These are phyloP conservation scores for Lampris megalopsis DNA, from an alignment of 2,113 vertebrate genomes.

Conservation along the genomic window DNA sequence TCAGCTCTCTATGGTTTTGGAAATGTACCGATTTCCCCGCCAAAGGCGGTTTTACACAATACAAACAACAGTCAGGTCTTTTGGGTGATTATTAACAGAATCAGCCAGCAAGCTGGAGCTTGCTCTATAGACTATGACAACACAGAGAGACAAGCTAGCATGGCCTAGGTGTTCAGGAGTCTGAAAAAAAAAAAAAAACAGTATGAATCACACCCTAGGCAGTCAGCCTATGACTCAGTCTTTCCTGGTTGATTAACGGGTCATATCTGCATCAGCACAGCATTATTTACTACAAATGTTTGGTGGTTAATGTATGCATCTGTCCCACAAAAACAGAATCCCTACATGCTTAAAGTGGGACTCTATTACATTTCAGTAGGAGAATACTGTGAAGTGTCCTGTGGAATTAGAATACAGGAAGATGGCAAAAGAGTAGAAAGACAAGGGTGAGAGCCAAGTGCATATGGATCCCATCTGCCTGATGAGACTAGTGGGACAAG, in stretches of 20 bases:
- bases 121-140: slow-evolving; percentile 42
- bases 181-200: slow-evolving; percentile 16
- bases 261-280: neutral
- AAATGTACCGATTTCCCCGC: slow-evolving; percentile 57
- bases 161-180: slow-evolving; percentile 41
- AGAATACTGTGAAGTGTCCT: slow-evolving; percentile 30
- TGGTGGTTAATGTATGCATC: neutral
- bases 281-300: neutral
- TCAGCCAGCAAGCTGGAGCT: slow-evolving; percentile 65
- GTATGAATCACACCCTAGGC: slow-evolving; percentile 45
- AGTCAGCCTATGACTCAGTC: slow-evolving; percentile 49
- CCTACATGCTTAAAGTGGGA: neutral
- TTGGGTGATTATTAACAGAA: slow-evolving; percentile 61
- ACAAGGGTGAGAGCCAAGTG: slow-evolving; percentile 5
- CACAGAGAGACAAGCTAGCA: slow-evolving; percentile 37
- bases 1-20: slow-evolving; percentile 54
- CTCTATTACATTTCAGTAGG: neutral
- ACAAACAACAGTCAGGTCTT: slow-evolving; percentile 58
- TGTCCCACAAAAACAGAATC: neutral
- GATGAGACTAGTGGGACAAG: slow-evolving; percentile 45
- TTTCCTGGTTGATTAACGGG: slow-evolving; percentile 45
- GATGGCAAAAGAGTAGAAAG: slow-evolving; percentile 22
- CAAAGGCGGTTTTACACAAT: slow-evolving; percentile 59
- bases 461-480: slow-evolving; percentile 59
- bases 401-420: slow-evolving; percentile 37